Conservation (phyloP, 2,797 vertebrate genomes). For the Hapalemur alaotrensis region DNA sequence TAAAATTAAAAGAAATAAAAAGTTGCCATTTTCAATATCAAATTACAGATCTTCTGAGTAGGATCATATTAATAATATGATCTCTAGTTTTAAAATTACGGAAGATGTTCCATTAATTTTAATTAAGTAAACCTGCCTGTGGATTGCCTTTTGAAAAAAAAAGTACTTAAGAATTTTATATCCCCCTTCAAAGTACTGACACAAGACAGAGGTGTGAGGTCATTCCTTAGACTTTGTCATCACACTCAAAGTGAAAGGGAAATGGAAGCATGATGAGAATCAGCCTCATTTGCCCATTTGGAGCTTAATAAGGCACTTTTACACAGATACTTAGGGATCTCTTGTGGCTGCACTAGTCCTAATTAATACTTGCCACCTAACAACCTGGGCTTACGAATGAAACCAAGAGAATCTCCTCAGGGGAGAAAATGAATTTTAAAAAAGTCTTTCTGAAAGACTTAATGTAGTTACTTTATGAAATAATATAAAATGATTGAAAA, state of each 20-base stretch:
- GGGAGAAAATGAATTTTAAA: background rate
- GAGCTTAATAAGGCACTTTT: slow-evolving; percentile 78
- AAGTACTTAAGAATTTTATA: slow-evolving; percentile 56
- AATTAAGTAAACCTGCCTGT: slow-evolving; percentile 41
- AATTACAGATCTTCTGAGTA: background rate
- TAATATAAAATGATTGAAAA: background rate
- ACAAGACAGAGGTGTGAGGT: slow-evolving; percentile 78
- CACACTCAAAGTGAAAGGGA: slow-evolving; percentile 62
- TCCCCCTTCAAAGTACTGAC: slow-evolving; percentile 48
- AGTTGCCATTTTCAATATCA: background rate
- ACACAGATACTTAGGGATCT: slow-evolving; percentile 51
- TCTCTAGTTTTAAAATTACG: background rate
- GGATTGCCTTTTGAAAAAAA: background rate
- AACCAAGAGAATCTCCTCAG: background rate
- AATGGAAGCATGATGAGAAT: slow-evolving; percentile 59
- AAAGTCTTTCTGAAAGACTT: background rate
- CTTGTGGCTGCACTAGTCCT: slow-evolving; percentile 56
- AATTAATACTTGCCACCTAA: slow-evolving; percentile 76
- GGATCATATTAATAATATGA: background rate
- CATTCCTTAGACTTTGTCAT: slow-evolving; percentile 61
- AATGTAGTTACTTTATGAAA: background rate
- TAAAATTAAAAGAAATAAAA: background rate
- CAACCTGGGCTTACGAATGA: background rate
- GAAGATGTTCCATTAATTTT: slow-evolving; percentile 24
- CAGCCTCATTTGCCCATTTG: slow-evolving; percentile 74